A percentile compares a stretch with the other conserved stretches of the same genome.
Conservation (phyloP, 1,140 invertebrate species). For the honey bee (Apis mellifera) region Amel_HAv3.1 CM009934.2:89501-90000, state of each 20-base stretch:
- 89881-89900: background rate
- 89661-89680: background rate
- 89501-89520: slow-evolving; percentile 60
- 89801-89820: background rate
- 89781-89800: no score
- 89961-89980: no score
- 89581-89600: background rate
- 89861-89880: background rate
- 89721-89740: slow-evolving; percentile 4
- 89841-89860: background rate
- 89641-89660: background rate
- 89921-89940: no score
- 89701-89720: background rate
- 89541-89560: background rate
- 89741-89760: background rate
- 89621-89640: no score
- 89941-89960: no score
- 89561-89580: background rate
- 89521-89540: background rate
- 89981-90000: no score
- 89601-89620: background rate
- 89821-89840: background rate
- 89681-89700: background rate
- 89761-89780: background rate
- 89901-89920: slow-evolving; percentile 48